Percentiles rank a stretch among this genome's conserved stretches.
phyloP scores from a whole-genome alignment of 2,888 invertebrate genomes.

The Osmoderma eremita region DNA sequence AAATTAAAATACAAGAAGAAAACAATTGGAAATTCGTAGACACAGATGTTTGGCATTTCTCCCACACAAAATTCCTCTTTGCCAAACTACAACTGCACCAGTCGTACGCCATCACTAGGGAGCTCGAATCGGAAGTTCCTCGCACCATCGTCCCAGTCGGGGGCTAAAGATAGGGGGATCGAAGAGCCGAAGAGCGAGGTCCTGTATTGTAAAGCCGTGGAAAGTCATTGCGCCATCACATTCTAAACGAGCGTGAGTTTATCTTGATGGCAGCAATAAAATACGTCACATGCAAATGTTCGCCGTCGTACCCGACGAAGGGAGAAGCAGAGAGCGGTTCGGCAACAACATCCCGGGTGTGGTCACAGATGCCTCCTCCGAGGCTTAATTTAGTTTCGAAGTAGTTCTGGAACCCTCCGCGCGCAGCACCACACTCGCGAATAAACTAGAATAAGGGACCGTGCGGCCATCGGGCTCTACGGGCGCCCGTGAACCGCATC shows the following conservation, averaged over 20 bases:
- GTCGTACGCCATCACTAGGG: neutral
- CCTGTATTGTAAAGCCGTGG: conserved; percentile 52
- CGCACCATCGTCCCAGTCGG: neutral
- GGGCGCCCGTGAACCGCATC: conserved; percentile 55
- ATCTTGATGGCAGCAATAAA: conserved; percentile 63
- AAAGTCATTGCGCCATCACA: conserved; percentile 54
- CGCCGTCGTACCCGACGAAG: conserved; percentile 43
- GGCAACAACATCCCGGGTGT: conserved; percentile 63
- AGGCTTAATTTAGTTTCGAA: conserved; percentile 64
- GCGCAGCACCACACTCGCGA: conserved; percentile 40
- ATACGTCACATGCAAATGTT: conserved; percentile 66
- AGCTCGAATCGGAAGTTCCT: conserved; percentile 6
- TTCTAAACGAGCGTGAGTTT: conserved; percentile 55
- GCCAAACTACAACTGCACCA: conserved; percentile 4
- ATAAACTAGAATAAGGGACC: conserved; percentile 31
- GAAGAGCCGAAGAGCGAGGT: conserved; percentile 1
- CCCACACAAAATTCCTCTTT: conserved; percentile 3
- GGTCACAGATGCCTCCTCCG: conserved; percentile 65
- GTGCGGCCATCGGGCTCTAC: conserved; percentile 31
- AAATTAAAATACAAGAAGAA: too few relatives aligned
- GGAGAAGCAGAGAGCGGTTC: conserved; percentile 31
- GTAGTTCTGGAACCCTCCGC: conserved; percentile 61
- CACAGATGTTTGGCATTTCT: conserved; percentile 16
- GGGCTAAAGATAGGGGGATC: neutral
- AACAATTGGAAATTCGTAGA: neutral